A percentile compares a stretch with the other conserved stretches of the same genome.
Conservation (phyloP, 2,113 vertebrate species). For the Triplophysa siluroides region DNA sequence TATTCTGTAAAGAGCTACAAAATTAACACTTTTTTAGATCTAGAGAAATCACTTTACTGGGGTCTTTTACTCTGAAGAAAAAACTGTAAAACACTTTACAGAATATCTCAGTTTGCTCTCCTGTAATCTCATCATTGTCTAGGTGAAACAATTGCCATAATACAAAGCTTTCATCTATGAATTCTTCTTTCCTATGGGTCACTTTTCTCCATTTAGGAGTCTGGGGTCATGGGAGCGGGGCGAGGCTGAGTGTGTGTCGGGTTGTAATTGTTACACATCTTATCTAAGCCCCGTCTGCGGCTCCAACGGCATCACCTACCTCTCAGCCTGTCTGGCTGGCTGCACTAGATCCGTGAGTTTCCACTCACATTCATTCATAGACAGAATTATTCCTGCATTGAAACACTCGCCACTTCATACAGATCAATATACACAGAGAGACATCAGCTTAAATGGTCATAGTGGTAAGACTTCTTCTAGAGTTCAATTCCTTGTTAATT, state of each 20-base stretch:
- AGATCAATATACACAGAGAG: slow-evolving; percentile 5
- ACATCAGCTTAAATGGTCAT: not conserved
- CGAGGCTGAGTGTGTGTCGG: slow-evolving; percentile 84
- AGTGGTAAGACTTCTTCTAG: not conserved
- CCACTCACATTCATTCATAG: not conserved
- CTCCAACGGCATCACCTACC: slow-evolving; percentile 90
- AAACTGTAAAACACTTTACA: no score
- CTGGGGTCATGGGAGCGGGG: slow-evolving; percentile 76
- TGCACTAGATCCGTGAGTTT: slow-evolving; percentile 78
- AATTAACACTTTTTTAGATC: no score
- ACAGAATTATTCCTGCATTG: not conserved
- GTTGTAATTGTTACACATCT: slow-evolving; percentile 93
- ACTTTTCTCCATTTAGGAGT: slow-evolving; percentile 71
- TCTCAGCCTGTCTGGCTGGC: slow-evolving; percentile 96
- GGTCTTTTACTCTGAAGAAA: no score
- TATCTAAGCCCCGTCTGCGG: slow-evolving; percentile 96
- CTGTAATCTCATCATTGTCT: no score
- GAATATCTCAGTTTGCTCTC: no score
- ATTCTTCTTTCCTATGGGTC: not conserved
- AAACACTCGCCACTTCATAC: not conserved
- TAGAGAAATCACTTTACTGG: no score
- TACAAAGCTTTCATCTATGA: not conserved
- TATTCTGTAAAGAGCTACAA: no score
- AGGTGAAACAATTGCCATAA: no score
- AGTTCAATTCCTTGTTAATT: not conserved